Evolutionary conservation across 2,113 vertebrate species (phyloP).

Genomic region (Phaethon lepturus): DNA sequence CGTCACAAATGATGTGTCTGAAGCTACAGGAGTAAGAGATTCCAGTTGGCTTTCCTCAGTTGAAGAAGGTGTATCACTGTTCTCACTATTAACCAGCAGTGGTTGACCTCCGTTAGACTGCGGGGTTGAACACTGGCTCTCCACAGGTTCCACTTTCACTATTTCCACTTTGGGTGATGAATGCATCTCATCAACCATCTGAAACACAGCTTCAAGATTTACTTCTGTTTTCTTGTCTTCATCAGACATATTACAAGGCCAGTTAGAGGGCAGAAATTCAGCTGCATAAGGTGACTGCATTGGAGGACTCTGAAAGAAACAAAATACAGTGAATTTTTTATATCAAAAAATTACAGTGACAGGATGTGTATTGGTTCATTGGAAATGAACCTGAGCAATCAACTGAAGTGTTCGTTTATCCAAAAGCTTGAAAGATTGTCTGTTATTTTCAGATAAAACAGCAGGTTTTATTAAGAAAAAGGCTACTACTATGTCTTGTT

Average conservation of each 20-base stretch:
- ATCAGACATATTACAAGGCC: slow-evolving; percentile 53
- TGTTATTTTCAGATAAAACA: neutral
- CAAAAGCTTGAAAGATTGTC: neutral
- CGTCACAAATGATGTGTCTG: slow-evolving; percentile 63
- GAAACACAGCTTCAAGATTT: slow-evolving; percentile 81
- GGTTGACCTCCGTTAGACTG: slow-evolving; percentile 46
- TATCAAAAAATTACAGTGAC: neutral
- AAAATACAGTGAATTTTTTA: slow-evolving; percentile 7
- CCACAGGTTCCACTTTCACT: slow-evolving; percentile 75
- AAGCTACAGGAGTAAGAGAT: slow-evolving; percentile 63
- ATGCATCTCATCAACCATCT: slow-evolving; percentile 80
- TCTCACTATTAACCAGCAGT: slow-evolving; percentile 22
- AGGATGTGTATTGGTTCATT: neutral
- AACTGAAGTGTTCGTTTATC: neutral
- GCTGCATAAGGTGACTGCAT: slow-evolving; percentile 73
- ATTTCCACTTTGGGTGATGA: slow-evolving; percentile 59
- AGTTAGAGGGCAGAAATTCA: slow-evolving; percentile 63
- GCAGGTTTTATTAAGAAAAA: neutral
- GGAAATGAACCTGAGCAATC: neutral
- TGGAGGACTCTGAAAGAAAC: slow-evolving; percentile 69
- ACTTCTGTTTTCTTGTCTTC: slow-evolving; percentile 75
- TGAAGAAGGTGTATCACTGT: slow-evolving; percentile 18
- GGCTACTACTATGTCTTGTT: neutral
- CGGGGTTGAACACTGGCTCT: slow-evolving; percentile 56
- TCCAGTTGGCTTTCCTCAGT: slow-evolving; percentile 59